Conservation (phyloP, 1,140 invertebrate genomes). For the Portunus trituberculatus region DNA sequence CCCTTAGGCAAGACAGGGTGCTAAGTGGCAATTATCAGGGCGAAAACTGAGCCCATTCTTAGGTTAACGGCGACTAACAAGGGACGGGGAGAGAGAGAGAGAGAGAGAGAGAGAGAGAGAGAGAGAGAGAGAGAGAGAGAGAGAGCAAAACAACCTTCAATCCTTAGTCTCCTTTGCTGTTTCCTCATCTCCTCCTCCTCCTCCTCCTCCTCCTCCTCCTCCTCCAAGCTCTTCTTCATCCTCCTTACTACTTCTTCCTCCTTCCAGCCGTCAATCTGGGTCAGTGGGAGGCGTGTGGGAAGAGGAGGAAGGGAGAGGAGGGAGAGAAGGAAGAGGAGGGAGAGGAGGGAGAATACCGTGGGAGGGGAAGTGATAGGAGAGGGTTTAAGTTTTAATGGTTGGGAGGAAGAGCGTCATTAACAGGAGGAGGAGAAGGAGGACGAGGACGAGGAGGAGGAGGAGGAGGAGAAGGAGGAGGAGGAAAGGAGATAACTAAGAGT, state of each 20-base stretch:
- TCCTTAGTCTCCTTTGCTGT: neutral
- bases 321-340: neutral
- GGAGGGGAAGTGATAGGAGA: neutral
- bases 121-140: constrained; percentile 59
- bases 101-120: constrained; percentile 44
- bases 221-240: neutral
- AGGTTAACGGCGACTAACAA: too few relatives aligned
- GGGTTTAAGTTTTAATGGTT: neutral
- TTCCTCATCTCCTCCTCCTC: neutral
- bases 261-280: constrained; percentile 12
- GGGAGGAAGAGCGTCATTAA: constrained; percentile 9
- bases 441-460: neutral
- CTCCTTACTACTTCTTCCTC: neutral
- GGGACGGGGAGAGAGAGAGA: constrained; percentile 34
- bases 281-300: neutral
- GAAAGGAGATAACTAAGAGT: too few relatives aligned
- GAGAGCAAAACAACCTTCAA: neutral
- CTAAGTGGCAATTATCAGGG: constrained; percentile 22
- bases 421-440: neutral
- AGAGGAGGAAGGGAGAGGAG: neutral
- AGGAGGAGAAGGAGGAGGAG: neutral
- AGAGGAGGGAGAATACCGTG: too few relatives aligned
- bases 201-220: neutral
- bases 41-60: constrained; percentile 6
- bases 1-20: constrained; percentile 1